phyloP scores from a whole-genome alignment of 2,113 vertebrate genomes.

The Falcunculus frontatus region DNA sequence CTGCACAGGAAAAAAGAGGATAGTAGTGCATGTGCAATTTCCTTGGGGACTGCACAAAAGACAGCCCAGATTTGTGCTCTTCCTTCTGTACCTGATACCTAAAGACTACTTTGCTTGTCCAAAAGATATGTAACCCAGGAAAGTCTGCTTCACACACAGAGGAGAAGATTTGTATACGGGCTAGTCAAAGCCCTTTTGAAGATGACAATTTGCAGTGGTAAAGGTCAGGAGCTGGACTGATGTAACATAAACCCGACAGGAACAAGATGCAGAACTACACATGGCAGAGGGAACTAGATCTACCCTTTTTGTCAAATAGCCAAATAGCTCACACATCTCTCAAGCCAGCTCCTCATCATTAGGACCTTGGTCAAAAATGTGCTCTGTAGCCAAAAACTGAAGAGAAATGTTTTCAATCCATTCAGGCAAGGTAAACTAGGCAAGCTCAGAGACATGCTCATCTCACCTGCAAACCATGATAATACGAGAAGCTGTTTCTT shows the following conservation, averaged over 20 bases:
- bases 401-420: neutral
- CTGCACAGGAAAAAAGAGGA: neutral
- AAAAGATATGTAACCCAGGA: neutral
- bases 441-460: neutral
- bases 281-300: neutral
- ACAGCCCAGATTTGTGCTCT: neutral
- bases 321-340: fast-evolving
- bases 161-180: neutral
- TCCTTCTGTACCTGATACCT: neutral
- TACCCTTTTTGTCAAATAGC: neutral
- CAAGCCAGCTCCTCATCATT: neutral
- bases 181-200: neutral
- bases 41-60: neutral
- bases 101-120: neutral
- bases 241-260: neutral
- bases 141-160: neutral
- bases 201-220: neutral
- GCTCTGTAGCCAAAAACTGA: neutral
- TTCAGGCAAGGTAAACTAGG: neutral
- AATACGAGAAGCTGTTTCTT: neutral
- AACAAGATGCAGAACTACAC: neutral
- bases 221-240: neutral
- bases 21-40: neutral
- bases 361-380: neutral
- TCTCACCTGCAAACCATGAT: neutral